Evolutionary conservation across 2,888 invertebrate species (phyloP).

Genomic region (Philhelius pedissequus): DNA sequence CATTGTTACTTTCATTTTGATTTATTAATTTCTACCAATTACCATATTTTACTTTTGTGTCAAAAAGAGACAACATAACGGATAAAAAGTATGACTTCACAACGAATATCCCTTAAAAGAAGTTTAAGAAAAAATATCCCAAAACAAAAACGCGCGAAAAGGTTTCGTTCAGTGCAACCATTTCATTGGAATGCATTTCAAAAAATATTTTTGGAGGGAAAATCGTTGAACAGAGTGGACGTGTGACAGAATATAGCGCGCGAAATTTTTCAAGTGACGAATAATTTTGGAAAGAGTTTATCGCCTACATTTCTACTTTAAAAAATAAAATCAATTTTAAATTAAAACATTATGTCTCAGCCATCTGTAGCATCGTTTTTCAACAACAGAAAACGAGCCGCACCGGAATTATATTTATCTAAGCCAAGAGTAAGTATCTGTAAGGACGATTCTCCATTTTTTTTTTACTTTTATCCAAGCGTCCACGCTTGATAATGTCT

Average conservation of each 20-base stretch:
- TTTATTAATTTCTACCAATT: too few relatives aligned
- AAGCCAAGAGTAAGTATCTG: conserved; percentile 80
- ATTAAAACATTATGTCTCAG: conserved; percentile 83
- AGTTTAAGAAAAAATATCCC: conserved; percentile 47
- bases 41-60: background rate
- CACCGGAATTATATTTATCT: conserved; percentile 82
- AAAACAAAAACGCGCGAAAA: conserved; percentile 73
- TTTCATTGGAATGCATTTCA: conserved; percentile 49
- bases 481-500: background rate
- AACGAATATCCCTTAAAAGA: conserved; percentile 45
- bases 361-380: conserved; percentile 88
- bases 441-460: conserved; percentile 46
- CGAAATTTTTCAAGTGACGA: conserved; percentile 22
- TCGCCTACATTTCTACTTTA: background rate
- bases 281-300: background rate
- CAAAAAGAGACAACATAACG: conserved; percentile 2
- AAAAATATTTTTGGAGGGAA: conserved; percentile 76
- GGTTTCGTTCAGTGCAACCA: conserved; percentile 65
- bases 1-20: background rate
- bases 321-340: background rate
- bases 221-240: conserved; percentile 72
- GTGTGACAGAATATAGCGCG: conserved; percentile 55
- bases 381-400: conserved; percentile 86
- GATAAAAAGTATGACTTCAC: conserved; percentile 51
- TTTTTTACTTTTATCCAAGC: background rate